A percentile compares a stretch with the other conserved stretches of the same genome.
These are phyloP conservation scores for Clarias macrocephalus DNA, from an alignment of 2,113 vertebrate genomes.

Conservation along the genomic window DNA sequence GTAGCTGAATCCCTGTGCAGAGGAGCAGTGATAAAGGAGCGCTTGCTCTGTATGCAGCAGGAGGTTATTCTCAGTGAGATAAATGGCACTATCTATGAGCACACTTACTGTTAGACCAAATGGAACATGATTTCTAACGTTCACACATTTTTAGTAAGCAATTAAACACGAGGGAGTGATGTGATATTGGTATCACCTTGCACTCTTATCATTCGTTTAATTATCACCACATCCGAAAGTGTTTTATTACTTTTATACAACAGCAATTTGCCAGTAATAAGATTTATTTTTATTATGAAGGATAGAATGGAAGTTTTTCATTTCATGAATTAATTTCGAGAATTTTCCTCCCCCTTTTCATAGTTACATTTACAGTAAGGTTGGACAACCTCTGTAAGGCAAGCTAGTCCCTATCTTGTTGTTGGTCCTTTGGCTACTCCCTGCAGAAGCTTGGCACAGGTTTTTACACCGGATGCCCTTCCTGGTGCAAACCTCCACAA, in stretches of 20 bases:
- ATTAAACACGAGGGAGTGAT: not conserved
- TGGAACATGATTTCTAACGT: not conserved
- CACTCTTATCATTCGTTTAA: not conserved
- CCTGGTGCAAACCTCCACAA: too few species aligned
- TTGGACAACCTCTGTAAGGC: not conserved
- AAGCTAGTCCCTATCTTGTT: not conserved
- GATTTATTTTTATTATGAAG: not conserved
- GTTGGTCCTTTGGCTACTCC: too few species aligned
- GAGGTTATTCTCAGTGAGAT: not conserved
- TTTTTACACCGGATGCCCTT: too few species aligned
- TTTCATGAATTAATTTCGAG: too few species aligned
- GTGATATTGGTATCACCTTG: not conserved
- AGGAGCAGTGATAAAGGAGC: conserved; percentile 12
- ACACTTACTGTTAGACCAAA: not conserved
- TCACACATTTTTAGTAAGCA: not conserved
- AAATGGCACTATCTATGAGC: not conserved
- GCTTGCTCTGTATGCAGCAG: conserved; percentile 30
- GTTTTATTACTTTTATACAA: not conserved
- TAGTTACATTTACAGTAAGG: not conserved
- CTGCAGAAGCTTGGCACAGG: too few species aligned
- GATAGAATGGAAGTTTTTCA: too few species aligned
- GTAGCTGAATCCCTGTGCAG: conserved; percentile 20
- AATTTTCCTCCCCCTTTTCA: too few species aligned
- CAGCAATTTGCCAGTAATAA: not conserved
- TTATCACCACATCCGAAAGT: not conserved